Conservation (phyloP, 2,113 vertebrate genomes). For the Andinoacara biseriatus region DNA sequence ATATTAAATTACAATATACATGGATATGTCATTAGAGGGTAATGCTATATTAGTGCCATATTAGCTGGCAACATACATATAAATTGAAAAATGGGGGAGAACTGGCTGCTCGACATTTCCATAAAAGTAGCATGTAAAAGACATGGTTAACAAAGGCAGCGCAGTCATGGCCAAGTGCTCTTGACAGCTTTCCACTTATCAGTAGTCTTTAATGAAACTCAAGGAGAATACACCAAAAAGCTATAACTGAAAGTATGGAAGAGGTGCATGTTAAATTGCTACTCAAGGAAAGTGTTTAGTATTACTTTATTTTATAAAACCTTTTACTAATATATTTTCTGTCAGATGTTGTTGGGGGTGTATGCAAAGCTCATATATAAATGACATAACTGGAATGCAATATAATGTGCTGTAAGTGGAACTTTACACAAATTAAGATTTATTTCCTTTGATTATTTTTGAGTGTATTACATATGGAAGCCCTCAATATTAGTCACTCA, state of each 20-base stretch:
- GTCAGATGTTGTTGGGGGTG: background rate
- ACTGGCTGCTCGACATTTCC: conserved; percentile 1
- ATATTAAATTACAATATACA: conserved; percentile 26
- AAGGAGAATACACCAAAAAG: background rate
- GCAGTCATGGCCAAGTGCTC: conserved; percentile 19
- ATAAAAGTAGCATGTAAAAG: conserved; percentile 13
- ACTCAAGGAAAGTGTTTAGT: conserved; percentile 5
- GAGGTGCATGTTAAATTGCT: conserved; percentile 13
- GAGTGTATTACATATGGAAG: conserved; percentile 59
- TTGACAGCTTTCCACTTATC: conserved; percentile 3
- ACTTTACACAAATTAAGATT: background rate
- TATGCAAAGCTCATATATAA: background rate
- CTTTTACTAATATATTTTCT: background rate
- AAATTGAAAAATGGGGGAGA: conserved; percentile 29
- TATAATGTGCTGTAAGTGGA: conserved; percentile 4
- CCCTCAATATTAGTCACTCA: conserved; percentile 28
- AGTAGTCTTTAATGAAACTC: conserved; percentile 1
- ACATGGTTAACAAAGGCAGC: conserved; percentile 7
- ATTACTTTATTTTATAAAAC: conserved; percentile 21
- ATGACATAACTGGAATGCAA: conserved; percentile 4
- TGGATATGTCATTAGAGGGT: conserved; percentile 27
- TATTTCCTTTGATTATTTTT: conserved; percentile 12
- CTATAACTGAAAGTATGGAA: background rate
- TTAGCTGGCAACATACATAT: conserved; percentile 27
- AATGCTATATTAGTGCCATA: background rate